Evolutionary conservation across 2,797 vertebrate genomes (phyloP), one percentile per base, ranked within the genome.

Genomic region (Linurgus olivaceus): DNA sequence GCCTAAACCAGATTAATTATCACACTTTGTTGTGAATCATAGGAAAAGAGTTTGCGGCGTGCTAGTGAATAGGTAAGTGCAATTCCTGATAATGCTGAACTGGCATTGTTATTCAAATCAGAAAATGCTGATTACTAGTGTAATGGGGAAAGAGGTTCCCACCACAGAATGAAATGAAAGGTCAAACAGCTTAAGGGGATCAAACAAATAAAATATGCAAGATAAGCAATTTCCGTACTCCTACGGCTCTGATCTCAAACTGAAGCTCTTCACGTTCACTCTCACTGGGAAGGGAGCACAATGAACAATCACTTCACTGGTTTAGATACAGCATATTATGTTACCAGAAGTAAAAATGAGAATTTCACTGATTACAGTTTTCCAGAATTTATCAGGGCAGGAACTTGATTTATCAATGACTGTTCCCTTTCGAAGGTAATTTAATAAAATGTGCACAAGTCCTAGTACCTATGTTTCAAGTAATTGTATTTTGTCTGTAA

Each of bases 81-180:
- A 37, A 19, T 67, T 81, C 47, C 24, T 13, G 73, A 40, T 52
- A 67, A 6, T 24, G 44, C 42, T 72, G 35, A 45, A 35, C 40
- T 47, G 77, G 29, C 35, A 33, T 42, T 72, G 51, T 70, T 71
- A 90, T 89, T 95, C 81, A 85, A 70, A 95, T 75, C 58, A 89
- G 82, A 86, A 88, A 78, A 90, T 42, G 31, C 31, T 77, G 77
- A 86, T 94, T 74, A 54, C 52, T 42, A 37, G 51, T 54, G 66
- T 59, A 76, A 76, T 31, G 65, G 26, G 51, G 52, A 88, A 90
- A 86, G 68, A 94, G 15, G 11, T 91, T 96, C 70, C 86, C 93
- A 94, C 42, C 73, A 66, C 38, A 40, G 68, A 93, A 86, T 55
- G 31, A 95, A 94, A 93, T 51, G 76, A 93, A 93, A 96, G 71